Evolutionary conservation across 2,797 vertebrate genomes (phyloP), one percentile per base, ranked within the genome.

Genomic region (Darevskia mixta): DNA sequence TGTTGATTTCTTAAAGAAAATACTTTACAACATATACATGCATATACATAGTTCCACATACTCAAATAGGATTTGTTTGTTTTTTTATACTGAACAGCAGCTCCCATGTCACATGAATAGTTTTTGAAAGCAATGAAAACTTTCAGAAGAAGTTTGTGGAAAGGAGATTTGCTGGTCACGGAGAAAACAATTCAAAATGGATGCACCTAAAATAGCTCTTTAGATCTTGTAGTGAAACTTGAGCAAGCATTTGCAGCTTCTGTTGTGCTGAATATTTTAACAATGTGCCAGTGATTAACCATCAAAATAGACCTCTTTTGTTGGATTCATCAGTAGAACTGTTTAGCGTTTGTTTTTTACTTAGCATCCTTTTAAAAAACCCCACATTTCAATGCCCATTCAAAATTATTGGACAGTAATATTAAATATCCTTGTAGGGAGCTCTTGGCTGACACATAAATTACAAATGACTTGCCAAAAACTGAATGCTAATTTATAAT

Each of bases 221-320:
- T 55, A n/a, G 7, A 76, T 66, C 41, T 45, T 79, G 76, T 9
- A 86, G 4, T 15, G 27, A 66, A 66, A 87, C 32, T 38, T 55
- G 5, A 82, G n/a, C 38, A 75, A 32, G 27, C 35, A 71, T 86
- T 71, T 18, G 38, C 29, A 64, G 49, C 45, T 41, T 61, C n/a
- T 87, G 41, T 45, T 82, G 38, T 87, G 79, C 78, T 87, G 78
- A 38, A 61, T 66, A 27, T 72, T 72, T 61, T 41, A 69, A 45
- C n/a, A 5, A 35, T 38, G 7, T 55, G 38, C 20, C 25, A 38
- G 25, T 66, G 20, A 81, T 73, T 73, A 41, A 64, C 49, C 13
- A 10, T 75, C 69, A 81, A 43, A 81, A 5, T 79, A 71, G 45
- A 72, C 15, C n/a, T 80, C 64, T 58, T 15, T 45, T 79, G 13